Percentiles rank a stretch among this genome's conserved stretches.
phyloP scores from a whole-genome alignment of 2,888 invertebrate species.

The Dorcus parallelipipedus region DNA sequence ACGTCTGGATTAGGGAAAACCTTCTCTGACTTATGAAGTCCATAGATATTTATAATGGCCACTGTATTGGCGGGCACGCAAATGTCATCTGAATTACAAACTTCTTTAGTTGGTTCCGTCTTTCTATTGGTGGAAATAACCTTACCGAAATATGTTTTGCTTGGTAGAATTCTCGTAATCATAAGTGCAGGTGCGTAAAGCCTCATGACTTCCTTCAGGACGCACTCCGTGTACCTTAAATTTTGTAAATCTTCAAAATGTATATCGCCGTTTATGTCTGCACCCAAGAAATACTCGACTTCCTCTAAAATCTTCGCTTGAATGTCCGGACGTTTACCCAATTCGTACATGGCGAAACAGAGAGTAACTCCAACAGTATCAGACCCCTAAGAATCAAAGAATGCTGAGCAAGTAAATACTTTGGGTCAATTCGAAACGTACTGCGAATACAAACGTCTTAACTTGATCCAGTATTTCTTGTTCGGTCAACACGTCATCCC shows the following conservation, averaged over 20 bases:
- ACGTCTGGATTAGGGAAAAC: constrained; percentile 18
- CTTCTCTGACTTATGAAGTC: constrained; percentile 12
- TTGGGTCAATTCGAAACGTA: too few relatives aligned
- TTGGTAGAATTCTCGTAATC: neutral
- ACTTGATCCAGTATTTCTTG: too few relatives aligned
- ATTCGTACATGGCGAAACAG: constrained; percentile 15
- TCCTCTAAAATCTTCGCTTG: constrained; percentile 27
- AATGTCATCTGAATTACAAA: too few relatives aligned
- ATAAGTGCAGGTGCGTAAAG: constrained; percentile 6
- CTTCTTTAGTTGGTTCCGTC: too few relatives aligned
- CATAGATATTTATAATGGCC: constrained; percentile 9
- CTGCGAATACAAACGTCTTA: too few relatives aligned
- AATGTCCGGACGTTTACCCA: constrained; percentile 24
- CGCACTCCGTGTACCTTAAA: constrained; percentile 12
- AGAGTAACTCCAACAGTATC: constrained; percentile 13
- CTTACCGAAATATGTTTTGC: neutral
- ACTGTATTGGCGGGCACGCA: neutral
- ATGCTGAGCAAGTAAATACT: neutral
- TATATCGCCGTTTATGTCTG: constrained; percentile 9
- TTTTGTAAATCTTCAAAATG: constrained; percentile 6
- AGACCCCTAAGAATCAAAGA: constrained; percentile 8
- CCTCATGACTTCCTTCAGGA: constrained; percentile 14
- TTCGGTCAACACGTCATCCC: too few relatives aligned
- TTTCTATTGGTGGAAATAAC: neutral
- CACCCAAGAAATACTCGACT: constrained; percentile 12